Evolutionary conservation across 2,888 invertebrate genomes (phyloP), one percentile per base, ranked within the genome.

Genomic region (Minunthozetes semirufus): DNA sequence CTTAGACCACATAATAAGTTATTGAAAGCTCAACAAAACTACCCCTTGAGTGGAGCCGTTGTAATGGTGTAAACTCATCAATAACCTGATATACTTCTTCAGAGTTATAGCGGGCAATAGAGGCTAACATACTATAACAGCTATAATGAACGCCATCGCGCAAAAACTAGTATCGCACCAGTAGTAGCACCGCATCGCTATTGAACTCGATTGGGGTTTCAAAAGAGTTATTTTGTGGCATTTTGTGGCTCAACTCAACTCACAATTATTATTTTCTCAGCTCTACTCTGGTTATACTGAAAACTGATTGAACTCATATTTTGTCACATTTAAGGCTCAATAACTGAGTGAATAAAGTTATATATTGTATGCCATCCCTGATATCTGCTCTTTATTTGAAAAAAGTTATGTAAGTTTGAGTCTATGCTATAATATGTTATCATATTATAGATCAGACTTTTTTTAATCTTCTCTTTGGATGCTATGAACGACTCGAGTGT

Each of bases 181-280:
- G 46, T 70, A 48, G 25, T 66, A 66, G 38, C 33, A 66, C 63
- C 11, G 33, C 63, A 38, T 13, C 59, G 27, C 42, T 42, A 42
- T 66, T 66, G n/a, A 48, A 48, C 48, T 46, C 70, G 48, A 70
- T 70, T 46, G 46, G 25, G 42, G 46, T 46, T 70, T 70, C 25
- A 42, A 70, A 70, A 46, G 66, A 66, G 70, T 46, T 70, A 70
- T 70, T 66, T 70, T 70, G 70, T 70, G 70, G 70, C 70, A 70
- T 70, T 66, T 70, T 70, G 70, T 70, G 70, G 70, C 70, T 70
- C 19, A 1, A 70, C 25, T 46, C 19, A 11, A 68, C 19, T 22
- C 33, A 38, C 66, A 42, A 66, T 42, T 66, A 66, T 38, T 38
- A 42, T 66, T 33, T 19, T 66, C 38, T 15, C 8, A 27, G 59